These are phyloP conservation scores for Glomeris maerens DNA, from an alignment of 1,140 invertebrate genomes.

Conservation along the genomic window DNA sequence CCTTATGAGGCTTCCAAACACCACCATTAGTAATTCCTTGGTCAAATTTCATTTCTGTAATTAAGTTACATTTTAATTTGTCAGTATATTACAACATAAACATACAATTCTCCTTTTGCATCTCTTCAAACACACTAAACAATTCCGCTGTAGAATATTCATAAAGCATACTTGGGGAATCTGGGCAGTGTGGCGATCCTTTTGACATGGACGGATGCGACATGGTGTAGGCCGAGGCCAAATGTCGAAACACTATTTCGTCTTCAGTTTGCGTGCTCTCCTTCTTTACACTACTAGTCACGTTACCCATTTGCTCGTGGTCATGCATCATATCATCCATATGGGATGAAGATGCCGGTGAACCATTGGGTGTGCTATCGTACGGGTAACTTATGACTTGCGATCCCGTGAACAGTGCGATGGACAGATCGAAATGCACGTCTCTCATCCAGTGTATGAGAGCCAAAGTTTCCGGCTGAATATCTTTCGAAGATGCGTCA, in stretches of 20 bases:
- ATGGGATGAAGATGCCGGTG: background rate
- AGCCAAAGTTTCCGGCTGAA: constrained; percentile 32
- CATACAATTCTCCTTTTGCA: background rate
- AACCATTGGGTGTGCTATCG: constrained; percentile 23
- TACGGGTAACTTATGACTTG: constrained; percentile 41
- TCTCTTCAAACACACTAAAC: background rate
- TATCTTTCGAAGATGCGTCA: constrained; percentile 15
- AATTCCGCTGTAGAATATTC: no score
- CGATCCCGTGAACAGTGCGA: constrained; percentile 41
- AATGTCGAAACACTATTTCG: constrained; percentile 25
- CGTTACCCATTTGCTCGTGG: background rate
- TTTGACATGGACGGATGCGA: constrained; percentile 31
- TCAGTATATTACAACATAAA: background rate
- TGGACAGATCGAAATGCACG: constrained; percentile 37
- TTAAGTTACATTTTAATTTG: background rate
- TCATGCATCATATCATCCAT: background rate
- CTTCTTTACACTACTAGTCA: constrained; percentile 4
- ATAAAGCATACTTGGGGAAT: background rate
- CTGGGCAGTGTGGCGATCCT: constrained; percentile 9
- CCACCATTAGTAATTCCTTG: background rate
- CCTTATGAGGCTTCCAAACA: constrained; percentile 1
- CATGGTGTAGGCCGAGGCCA: constrained; percentile 24
- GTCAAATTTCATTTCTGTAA: constrained; percentile 1
- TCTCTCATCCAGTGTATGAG: constrained; percentile 31
- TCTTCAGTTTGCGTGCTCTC: constrained; percentile 21